Conservation (phyloP, 2,113 vertebrate species). For the Thinocorus orbignyianus region DNA sequence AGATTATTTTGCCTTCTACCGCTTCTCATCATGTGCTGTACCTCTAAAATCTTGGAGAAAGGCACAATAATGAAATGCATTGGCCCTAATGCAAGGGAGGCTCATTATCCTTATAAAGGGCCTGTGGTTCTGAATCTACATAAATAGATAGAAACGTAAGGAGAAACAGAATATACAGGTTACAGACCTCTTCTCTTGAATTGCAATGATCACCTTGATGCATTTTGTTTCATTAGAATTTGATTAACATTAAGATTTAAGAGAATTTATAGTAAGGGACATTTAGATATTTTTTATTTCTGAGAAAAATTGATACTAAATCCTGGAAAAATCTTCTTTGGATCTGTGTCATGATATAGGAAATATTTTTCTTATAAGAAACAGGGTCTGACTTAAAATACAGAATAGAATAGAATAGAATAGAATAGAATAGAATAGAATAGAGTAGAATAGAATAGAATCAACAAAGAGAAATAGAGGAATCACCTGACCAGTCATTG, state of each 20-base stretch:
- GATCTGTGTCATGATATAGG: background rate
- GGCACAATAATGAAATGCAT: accelerated
- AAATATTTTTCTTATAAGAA: background rate
- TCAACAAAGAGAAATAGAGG: background rate
- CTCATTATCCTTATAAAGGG: accelerated
- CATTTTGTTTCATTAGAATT: background rate
- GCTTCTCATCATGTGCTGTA: background rate
- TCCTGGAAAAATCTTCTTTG: background rate
- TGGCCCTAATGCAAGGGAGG: background rate
- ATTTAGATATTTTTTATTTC: background rate
- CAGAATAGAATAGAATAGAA: background rate
- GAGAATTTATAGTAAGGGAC: background rate
- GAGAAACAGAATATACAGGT: background rate
- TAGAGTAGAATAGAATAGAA: background rate
- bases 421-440: background rate
- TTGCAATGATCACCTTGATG: background rate
- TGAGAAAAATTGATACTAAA: background rate
- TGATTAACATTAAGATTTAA: background rate
- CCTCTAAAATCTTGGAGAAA: background rate
- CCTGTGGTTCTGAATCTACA: background rate
- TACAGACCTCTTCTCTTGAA: background rate
- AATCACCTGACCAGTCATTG: background rate
- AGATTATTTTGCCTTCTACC: background rate
- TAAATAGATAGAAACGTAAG: background rate
- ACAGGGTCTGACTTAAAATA: background rate